Conservation (phyloP, 2,888 invertebrate genomes). For the Lepidonotus clava region DNA sequence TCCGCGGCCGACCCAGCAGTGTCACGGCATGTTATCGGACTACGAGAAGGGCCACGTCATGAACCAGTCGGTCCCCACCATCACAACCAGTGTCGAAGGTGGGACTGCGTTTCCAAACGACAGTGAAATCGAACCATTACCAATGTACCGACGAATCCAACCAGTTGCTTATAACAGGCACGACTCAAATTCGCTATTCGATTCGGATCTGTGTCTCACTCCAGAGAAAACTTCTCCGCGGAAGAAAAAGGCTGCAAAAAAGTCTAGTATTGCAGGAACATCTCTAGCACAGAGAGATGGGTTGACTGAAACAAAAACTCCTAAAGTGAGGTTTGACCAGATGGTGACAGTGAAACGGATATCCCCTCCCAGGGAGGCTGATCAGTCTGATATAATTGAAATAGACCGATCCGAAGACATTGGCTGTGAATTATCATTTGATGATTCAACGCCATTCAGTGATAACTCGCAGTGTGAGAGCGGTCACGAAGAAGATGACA, state of each 20-base stretch:
- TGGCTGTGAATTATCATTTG: not conserved
- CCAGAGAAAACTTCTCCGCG: not conserved
- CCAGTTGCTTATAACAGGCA: not conserved
- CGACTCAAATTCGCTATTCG: not conserved
- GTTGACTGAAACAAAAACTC: not conserved
- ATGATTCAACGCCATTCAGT: not conserved
- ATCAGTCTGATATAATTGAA: not conserved
- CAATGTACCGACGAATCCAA: not conserved
- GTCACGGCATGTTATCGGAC: not conserved
- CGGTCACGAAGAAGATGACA: not conserved
- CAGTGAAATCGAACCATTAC: slow-evolving; percentile 15
- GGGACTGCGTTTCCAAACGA: not conserved
- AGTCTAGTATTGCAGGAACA: not conserved
- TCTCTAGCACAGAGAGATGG: not conserved
- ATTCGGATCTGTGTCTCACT: slow-evolving; percentile 34
- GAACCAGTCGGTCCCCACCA: slow-evolving; percentile 2
- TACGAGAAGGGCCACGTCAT: slow-evolving; percentile 24
- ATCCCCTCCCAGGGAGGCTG: slow-evolving; percentile 22
- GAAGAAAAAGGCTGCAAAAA: not conserved
- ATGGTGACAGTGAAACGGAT: slow-evolving; percentile 44
- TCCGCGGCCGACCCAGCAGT: not conserved
- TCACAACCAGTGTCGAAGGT: not conserved
- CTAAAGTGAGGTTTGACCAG: slow-evolving; percentile 35
- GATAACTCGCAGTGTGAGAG: not conserved
- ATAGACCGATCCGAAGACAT: not conserved